phyloP scores from a whole-genome alignment of 2,113 vertebrate species.

The Aythya baeri region DNA sequence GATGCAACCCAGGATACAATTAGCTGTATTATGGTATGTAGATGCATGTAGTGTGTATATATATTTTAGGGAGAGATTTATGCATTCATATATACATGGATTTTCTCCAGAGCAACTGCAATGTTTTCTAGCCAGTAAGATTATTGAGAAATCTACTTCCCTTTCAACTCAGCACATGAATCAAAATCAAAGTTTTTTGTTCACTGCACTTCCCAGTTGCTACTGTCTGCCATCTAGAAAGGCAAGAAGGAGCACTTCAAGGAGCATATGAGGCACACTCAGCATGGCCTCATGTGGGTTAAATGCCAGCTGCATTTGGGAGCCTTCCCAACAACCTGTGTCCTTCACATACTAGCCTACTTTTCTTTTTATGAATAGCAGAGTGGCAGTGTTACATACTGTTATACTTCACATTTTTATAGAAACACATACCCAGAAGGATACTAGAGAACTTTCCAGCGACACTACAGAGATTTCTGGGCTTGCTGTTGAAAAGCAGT shows the following conservation, averaged over 20 bases:
- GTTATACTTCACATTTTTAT: not conserved
- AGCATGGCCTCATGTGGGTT: not conserved
- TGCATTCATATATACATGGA: not conserved
- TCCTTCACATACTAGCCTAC: not conserved
- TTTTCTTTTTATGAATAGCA: not conserved
- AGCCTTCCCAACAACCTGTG: not conserved
- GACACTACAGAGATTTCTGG: not conserved
- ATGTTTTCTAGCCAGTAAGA: not conserved
- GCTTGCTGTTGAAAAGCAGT: not conserved
- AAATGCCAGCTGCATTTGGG: not conserved
- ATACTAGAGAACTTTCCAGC: not conserved
- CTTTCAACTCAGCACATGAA: not conserved
- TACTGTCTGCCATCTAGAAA: not conserved
- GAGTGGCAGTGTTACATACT: not conserved
- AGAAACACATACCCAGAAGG: not conserved
- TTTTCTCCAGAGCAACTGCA: not conserved
- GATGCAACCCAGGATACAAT: too few species aligned
- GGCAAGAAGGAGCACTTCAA: not conserved
- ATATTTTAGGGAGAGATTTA: not conserved
- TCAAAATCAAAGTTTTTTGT: not conserved
- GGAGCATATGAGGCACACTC: not conserved
- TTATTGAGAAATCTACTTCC: not conserved
- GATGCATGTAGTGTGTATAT: not conserved
- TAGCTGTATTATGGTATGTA: too few species aligned
- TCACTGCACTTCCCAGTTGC: not conserved